Base-by-base conservation (phyloP, 1,140 invertebrate genomes). In the Microplitis demolitor region DNA sequence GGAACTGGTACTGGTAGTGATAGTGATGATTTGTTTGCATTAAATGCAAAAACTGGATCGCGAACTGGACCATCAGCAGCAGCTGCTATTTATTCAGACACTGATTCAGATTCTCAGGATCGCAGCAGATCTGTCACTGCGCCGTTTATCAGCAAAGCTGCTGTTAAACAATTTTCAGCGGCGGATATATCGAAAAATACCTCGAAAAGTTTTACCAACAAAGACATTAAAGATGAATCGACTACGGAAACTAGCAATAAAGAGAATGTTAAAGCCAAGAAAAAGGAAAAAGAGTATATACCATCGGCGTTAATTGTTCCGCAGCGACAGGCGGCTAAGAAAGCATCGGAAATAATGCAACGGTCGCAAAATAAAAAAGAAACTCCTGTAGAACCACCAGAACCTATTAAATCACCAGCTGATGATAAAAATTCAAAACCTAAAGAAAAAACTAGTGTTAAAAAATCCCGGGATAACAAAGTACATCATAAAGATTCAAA, bases 311-410 rank as follows among this genome's bases (percentile, higher is more conserved):
- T 96, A 39, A 95, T 96, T 78, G 95, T 97, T n/a, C 95, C 95
- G 1, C 95, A 97, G 83, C 88, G 95, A 66, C 93, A 96, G 84
- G 95, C 95, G 24, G 95, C 95, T 14, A 96, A 96, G 80, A 96
- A 96, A 83, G 95, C 95, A 3, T 94, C 94, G 3, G 95, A 96
- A 84, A 96, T 94, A 80, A 92, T 96, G 90, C 91, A 86, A 14
- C 76, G 81, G 6, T 82, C 84, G 24, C 84, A 87, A 39, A 68
- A 72, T 54, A 87, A 87, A 60, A 85, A 85, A 34, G 85, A 87
- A 6, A 76, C 79, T 76, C 77, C 66, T 72, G 53, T 31, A 39
- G 74, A 69, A 73, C 66, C 61, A 58, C 73, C 62, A 9, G 72
- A 75, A 58, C 66, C 69, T 13, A 64, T 34, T 51, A 70, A 82